Evolutionary conservation across 2,888 invertebrate species (phyloP).

Genomic region (Heteromyza rotundicornis): DNA sequence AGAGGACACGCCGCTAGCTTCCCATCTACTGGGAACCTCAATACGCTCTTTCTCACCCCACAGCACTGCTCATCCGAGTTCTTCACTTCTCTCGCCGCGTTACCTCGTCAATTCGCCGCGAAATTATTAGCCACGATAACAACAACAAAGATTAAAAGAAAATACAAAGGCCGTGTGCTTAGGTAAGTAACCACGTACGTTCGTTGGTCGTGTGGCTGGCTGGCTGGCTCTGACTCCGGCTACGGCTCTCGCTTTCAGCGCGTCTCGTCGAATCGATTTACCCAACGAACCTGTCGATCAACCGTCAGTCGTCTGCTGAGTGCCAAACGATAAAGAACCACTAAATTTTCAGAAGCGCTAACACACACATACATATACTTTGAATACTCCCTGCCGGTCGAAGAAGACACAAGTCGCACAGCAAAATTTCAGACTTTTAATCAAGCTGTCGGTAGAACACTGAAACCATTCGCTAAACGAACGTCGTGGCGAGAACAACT

Average conservation of each 20-base stretch:
- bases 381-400: conserved; percentile 10
- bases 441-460: conserved; percentile 53
- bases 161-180: conserved; percentile 30
- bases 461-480: conserved; percentile 57
- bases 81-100: no score
- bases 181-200: conserved; percentile 13
- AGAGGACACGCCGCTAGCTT: no score
- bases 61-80: no score
- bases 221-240: neutral
- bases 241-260: conserved; percentile 23
- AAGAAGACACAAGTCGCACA: conserved; percentile 9
- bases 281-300: conserved; percentile 59
- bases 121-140: conserved; percentile 8
- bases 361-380: conserved; percentile 12
- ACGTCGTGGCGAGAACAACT: conserved; percentile 45
- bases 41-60: no score
- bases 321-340: conserved; percentile 52
- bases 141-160: neutral
- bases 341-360: conserved; percentile 23
- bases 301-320: conserved; percentile 55
- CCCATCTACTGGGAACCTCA: no score
- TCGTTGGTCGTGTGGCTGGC: conserved; percentile 38
- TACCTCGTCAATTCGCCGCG: conserved; percentile 5
- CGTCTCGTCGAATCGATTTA: conserved; percentile 52
- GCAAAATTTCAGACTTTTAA: conserved; percentile 47